Percentiles rank a stretch among this genome's conserved stretches.
Evolutionary conservation across 2,888 invertebrate genomes (phyloP).

Genomic region (Galerucella pusilla): DNA sequence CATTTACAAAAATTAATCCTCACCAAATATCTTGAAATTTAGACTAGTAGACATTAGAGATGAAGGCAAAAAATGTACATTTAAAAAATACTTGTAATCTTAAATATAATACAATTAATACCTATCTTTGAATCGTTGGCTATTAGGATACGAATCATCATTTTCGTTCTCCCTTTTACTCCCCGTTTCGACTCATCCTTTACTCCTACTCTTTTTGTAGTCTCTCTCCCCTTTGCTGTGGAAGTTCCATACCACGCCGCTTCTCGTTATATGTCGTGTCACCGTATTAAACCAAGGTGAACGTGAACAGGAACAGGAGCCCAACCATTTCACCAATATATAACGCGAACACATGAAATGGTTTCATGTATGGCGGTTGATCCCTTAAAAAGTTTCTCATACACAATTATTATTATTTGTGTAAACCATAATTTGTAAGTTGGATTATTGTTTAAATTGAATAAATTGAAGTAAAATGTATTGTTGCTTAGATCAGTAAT

Average conservation of each 20-base stretch:
- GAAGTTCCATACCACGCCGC: background rate
- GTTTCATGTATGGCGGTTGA: background rate
- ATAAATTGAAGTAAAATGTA: too few relatives aligned
- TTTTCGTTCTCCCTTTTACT: background rate
- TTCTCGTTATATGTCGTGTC: slow-evolving; percentile 5
- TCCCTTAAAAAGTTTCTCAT: background rate
- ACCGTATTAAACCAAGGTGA: slow-evolving; percentile 3
- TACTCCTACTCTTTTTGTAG: background rate
- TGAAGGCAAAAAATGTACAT: too few relatives aligned
- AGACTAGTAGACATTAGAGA: too few relatives aligned
- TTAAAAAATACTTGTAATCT: too few relatives aligned
- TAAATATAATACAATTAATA: too few relatives aligned
- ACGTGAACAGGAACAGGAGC: background rate
- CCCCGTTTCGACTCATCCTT: background rate
- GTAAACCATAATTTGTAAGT: background rate
- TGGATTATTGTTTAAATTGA: background rate
- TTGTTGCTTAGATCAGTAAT: too few relatives aligned
- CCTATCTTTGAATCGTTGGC: background rate
- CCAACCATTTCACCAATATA: background rate
- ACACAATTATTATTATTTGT: background rate
- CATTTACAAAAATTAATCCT: too few relatives aligned
- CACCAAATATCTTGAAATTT: too few relatives aligned
- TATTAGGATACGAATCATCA: background rate
- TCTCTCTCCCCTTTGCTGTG: slow-evolving; percentile 1
- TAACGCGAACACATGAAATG: background rate